phyloP scores from a whole-genome alignment of 2,797 vertebrate species.

The Micrastur ruficollis region DNA sequence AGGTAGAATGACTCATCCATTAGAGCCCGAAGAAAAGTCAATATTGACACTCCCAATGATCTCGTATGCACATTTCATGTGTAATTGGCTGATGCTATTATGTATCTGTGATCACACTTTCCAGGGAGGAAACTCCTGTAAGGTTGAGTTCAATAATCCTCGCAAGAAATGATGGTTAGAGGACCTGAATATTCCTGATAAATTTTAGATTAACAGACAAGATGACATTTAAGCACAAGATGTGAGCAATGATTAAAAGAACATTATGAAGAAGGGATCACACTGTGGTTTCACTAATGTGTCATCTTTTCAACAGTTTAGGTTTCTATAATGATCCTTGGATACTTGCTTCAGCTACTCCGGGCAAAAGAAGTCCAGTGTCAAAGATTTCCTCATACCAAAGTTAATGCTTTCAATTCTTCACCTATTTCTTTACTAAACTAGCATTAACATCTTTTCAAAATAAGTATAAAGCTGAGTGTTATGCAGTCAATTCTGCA shows the following conservation, averaged over 20 bases:
- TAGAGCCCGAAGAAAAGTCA: constrained; percentile 51
- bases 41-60: constrained; percentile 53
- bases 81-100: constrained; percentile 45
- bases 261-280: constrained; percentile 1
- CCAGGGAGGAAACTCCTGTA: neutral
- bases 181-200: constrained; percentile 12
- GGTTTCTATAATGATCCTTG: neutral
- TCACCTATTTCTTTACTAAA: neutral
- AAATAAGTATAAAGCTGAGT: neutral
- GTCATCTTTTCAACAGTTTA: neutral
- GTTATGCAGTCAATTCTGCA: neutral
- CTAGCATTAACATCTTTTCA: neutral
- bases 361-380: neutral
- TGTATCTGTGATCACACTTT: neutral
- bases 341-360: neutral
- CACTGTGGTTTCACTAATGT: neutral
- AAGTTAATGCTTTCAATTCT: neutral
- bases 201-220: constrained; percentile 44
- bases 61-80: constrained; percentile 25
- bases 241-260: constrained; percentile 34
- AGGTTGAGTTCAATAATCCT: constrained; percentile 41
- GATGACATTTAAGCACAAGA: constrained; percentile 8
- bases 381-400: neutral
- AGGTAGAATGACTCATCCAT: constrained; percentile 53
- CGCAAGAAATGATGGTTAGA: neutral